Percentiles rank a stretch among this genome's conserved stretches.
Conservation (phyloP, 2,797 vertebrate species). For the Mus spretus region DNA sequence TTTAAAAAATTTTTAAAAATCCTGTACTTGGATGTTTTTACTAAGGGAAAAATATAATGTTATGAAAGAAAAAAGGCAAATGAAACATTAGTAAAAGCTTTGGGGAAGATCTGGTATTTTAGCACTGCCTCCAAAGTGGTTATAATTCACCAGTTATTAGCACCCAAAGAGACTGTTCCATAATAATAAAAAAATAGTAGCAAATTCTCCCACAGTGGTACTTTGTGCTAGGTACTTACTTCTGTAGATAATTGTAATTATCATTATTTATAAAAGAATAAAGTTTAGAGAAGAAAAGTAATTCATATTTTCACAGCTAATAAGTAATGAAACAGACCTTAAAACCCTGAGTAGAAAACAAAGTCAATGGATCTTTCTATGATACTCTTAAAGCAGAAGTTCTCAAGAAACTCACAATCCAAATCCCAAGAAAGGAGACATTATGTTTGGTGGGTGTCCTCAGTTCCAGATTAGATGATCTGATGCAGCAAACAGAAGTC, state of each 20-base stretch:
- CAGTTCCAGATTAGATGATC: conserved; percentile 8
- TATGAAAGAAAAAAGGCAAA: not conserved
- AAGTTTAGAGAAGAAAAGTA: not conserved
- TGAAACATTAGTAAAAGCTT: not conserved
- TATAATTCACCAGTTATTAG: not conserved
- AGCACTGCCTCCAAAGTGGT: not conserved
- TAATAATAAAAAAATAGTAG: not conserved
- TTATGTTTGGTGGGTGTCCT: not conserved
- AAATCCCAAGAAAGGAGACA: not conserved
- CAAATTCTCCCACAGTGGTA: not conserved
- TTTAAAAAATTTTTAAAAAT: not conserved
- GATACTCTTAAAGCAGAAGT: not conserved
- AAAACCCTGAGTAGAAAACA: not conserved
- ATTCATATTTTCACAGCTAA: not conserved
- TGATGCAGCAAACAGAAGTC: not conserved
- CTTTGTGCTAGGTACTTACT: not conserved
- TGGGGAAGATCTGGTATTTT: not conserved
- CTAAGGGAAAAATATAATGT: not conserved
- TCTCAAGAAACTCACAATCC: not conserved
- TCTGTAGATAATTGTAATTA: not conserved
- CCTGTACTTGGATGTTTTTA: not conserved
- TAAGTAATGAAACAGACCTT: not conserved
- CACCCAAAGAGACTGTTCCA: not conserved
- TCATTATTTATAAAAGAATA: not conserved
- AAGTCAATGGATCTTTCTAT: not conserved